Percentiles rank a stretch among this genome's conserved stretches.
Conservation (phyloP, 2,797 vertebrate species). For the Chromobotia macracanthus region DNA sequence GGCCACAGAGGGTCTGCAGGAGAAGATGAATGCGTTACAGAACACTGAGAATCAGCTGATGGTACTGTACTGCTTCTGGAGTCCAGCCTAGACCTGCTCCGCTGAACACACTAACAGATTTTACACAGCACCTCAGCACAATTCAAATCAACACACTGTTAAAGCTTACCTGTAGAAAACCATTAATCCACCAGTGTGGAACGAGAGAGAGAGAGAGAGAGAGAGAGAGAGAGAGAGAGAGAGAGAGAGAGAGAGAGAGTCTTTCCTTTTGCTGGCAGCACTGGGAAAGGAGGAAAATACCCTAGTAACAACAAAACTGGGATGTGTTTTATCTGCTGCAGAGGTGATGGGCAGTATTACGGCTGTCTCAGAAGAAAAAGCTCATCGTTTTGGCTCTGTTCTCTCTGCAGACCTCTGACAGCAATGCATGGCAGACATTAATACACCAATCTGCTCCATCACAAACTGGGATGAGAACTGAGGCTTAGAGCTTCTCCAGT, state of each 20-base stretch:
- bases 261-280: constrained; percentile 71
- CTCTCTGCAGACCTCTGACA: constrained; percentile 24
- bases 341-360: constrained; percentile 57
- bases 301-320: constrained; percentile 69
- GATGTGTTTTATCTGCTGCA: constrained; percentile 69
- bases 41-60: constrained; percentile 53
- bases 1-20: constrained; percentile 24
- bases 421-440: constrained; percentile 25
- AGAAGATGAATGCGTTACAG: constrained; percentile 51
- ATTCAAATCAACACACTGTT: constrained; percentile 64
- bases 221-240: constrained; percentile 2
- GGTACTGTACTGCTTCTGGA: constrained; percentile 60
- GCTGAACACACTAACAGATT: constrained; percentile 68
- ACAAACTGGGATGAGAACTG: constrained; percentile 12
- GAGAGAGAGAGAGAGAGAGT: constrained; percentile 41
- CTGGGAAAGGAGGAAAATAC: constrained; percentile 62
- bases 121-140: constrained; percentile 66
- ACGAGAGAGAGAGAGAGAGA: constrained; percentile 26
- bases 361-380: constrained; percentile 32
- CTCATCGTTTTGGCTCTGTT: constrained; percentile 18
- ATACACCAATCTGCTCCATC: constrained; percentile 41
- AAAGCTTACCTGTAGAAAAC: constrained; percentile 70
- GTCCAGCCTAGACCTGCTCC: constrained; percentile 68
- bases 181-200: constrained; percentile 71
- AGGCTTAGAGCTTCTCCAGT: constrained; percentile 40